A percentile compares a stretch with the other conserved stretches of the same genome.
These are phyloP conservation scores for Pammene fasciana DNA, from an alignment of 2,888 invertebrate species.

Conservation along the genomic window DNA sequence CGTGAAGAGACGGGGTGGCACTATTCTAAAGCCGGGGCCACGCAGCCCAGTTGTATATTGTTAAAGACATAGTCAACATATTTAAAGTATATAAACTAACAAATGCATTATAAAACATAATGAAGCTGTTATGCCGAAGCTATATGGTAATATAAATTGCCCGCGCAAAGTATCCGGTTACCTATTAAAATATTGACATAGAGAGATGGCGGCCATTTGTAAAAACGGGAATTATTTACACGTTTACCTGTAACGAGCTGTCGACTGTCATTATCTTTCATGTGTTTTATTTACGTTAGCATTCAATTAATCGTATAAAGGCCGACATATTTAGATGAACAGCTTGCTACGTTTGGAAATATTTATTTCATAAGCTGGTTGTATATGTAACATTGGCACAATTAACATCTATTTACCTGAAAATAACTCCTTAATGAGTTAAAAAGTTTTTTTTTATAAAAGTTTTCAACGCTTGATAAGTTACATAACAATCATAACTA, in stretches of 20 bases:
- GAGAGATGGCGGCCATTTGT: constrained; percentile 25
- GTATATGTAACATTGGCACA: no score
- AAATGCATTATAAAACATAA: not conserved
- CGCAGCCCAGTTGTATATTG: no score
- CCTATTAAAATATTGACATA: constrained; percentile 40
- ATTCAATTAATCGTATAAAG: not conserved
- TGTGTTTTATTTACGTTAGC: constrained; percentile 5
- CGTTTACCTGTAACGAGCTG: constrained; percentile 12
- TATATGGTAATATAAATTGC: constrained; percentile 20
- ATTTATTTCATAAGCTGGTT: no score
- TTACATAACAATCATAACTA: no score
- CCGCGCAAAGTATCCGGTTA: constrained; percentile 30
- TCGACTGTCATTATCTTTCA: constrained; percentile 11
- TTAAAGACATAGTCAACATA: not conserved
- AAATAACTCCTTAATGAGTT: no score
- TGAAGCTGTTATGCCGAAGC: constrained; percentile 5
- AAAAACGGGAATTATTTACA: constrained; percentile 16
- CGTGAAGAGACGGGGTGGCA: no score
- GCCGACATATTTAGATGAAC: not conserved
- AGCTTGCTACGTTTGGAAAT: no score
- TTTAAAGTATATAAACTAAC: not conserved
- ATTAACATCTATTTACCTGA: no score
- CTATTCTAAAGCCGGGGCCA: no score
- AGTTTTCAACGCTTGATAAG: no score
- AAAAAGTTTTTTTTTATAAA: no score